Conservation (phyloP, 2,888 invertebrate species). For the Saturnia japonica region DNA sequence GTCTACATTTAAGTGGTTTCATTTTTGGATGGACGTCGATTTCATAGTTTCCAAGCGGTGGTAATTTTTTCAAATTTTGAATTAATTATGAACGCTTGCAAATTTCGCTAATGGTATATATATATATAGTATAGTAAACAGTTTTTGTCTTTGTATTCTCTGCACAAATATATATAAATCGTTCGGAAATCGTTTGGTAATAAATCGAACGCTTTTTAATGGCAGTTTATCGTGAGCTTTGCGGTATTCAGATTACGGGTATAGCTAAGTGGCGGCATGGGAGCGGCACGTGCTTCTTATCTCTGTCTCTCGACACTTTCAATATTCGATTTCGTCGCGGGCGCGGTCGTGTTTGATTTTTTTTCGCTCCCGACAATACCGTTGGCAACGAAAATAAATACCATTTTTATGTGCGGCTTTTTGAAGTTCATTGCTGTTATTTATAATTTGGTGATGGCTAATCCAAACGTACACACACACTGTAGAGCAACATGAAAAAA, state of each 20-base stretch:
- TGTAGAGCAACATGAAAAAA: background rate
- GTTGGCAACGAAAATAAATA: constrained; percentile 44
- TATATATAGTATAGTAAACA: background rate
- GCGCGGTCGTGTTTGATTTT: constrained; percentile 52
- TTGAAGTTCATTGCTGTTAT: constrained; percentile 44
- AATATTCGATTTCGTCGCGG: constrained; percentile 76
- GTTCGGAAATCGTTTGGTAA: constrained; percentile 77
- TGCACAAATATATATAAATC: constrained; percentile 53
- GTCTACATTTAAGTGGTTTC: background rate
- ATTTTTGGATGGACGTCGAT: background rate
- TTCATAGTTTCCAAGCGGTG: background rate
- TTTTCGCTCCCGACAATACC: constrained; percentile 36
- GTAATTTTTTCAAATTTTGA: background rate
- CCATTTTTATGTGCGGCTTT: constrained; percentile 36
- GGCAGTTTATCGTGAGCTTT: constrained; percentile 81
- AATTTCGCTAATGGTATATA: background rate
- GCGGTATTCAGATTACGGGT: constrained; percentile 79
- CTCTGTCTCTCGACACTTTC: constrained; percentile 79
- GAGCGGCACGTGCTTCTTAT: constrained; percentile 78
- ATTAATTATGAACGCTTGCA: background rate
- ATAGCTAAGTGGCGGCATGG: constrained; percentile 75
- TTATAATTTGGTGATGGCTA: constrained; percentile 30
- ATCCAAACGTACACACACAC: background rate
- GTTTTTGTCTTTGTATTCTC: constrained; percentile 27
- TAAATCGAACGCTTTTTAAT: constrained; percentile 82